Base-by-base conservation (phyloP, 2,888 invertebrate genomes). In the Pandemis corylana region DNA sequence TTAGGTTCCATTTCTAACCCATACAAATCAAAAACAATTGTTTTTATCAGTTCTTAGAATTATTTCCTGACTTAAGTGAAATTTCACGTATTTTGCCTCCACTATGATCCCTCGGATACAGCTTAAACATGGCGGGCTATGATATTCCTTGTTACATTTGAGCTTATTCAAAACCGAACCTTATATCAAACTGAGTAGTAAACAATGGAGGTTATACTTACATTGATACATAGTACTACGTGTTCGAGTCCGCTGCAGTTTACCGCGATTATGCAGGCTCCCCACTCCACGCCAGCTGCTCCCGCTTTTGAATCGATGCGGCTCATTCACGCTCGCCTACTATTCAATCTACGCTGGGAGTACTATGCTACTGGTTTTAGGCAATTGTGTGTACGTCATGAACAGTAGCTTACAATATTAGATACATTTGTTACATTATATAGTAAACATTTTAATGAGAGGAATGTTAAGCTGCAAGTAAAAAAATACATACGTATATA, bases 311-410 rank as follows among this genome's bases (percentile, higher is more conserved):
- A 41, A 51, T 65, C 73, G 59, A 65, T 64, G 20, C 63, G 51
- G 56, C n/a, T 20, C 68, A 73, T 63, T 64, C 68, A 65, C 56
- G 44, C 15, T 63, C 36, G n/a, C n/a, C 72, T 13, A 44, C 56
- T 69, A 51, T 56, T 49, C 68, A 59, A 69, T 69, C 65, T 69
- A 65, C 73, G 69, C 49, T 68, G 42, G 15, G 67, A 41, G 46
- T 61, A 61, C 68, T 51, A 51, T 36, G 36, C 20, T n/a, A 36
- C 9, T 51, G 49, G 20, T 51, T 65, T 49, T 51, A n/a, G 66
- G n/a, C 15, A 44, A 46, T 51, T 36, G 51, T 20, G 56, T 49
- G 28, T 36, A 36, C 28, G 28, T 36, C 28, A 36, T 4, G 28
- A 36, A 36, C 28, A 36, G 2, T 36, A 36, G 28, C 28, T 36